Conservation (phyloP, 2,113 vertebrate genomes). For the Onychostruthus taczanowskii region DNA sequence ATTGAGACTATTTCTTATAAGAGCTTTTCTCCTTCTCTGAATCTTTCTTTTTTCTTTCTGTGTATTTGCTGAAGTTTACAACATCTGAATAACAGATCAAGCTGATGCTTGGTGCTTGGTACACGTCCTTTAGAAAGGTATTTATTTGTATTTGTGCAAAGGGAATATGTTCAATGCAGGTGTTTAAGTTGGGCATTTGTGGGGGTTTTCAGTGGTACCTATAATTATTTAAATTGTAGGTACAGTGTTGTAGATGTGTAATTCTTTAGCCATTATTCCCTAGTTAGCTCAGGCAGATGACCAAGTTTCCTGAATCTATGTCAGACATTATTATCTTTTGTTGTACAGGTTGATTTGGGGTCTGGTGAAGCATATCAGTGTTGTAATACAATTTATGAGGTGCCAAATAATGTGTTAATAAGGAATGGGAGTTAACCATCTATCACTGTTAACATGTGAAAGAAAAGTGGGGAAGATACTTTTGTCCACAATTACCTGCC, state of each 20-base stretch:
- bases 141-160: not conserved
- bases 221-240: not conserved
- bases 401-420: not conserved
- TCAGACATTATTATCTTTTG: not conserved
- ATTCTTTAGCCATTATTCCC: not conserved
- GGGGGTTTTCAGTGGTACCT: not conserved
- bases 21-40: not conserved
- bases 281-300: not conserved
- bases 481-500: fast-evolving
- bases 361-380: not conserved
- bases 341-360: not conserved
- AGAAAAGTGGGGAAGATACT: not conserved
- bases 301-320: not conserved
- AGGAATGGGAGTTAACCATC: not conserved
- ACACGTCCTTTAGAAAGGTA: not conserved
- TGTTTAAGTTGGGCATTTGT: not conserved
- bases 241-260: not conserved
- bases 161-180: not conserved
- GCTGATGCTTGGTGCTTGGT: not conserved
- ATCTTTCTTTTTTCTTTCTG: not conserved
- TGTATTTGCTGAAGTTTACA: not conserved
- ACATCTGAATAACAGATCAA: not conserved
- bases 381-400: not conserved
- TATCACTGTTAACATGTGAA: not conserved
- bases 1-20: not conserved